Evolutionary conservation across 1,140 invertebrate species (phyloP).

Genomic region (Caenorhabditis inopinata): DNA sequence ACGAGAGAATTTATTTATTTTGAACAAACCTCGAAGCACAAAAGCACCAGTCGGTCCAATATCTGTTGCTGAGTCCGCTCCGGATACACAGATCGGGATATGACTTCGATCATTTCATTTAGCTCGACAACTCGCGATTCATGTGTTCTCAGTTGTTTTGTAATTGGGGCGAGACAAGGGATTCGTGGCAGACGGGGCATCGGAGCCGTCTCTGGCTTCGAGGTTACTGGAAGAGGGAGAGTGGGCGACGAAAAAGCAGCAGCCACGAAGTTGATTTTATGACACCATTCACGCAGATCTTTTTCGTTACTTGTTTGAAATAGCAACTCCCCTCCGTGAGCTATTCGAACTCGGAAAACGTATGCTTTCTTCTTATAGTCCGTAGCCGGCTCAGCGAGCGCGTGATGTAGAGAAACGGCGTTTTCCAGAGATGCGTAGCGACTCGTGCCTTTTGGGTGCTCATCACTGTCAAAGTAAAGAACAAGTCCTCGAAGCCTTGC

Average conservation of each 20-base stretch:
- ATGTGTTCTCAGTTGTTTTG: slow-evolving; percentile 10
- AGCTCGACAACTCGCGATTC: background rate
- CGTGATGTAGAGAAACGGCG: slow-evolving; percentile 87
- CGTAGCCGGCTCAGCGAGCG: slow-evolving; percentile 85
- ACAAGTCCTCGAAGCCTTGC: slow-evolving; percentile 91
- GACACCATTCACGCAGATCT: slow-evolving; percentile 79
- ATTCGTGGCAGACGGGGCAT: slow-evolving; percentile 5
- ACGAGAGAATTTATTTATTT: no score
- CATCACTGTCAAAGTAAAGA: slow-evolving; percentile 92
- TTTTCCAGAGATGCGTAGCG: slow-evolving; percentile 67
- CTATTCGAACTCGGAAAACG: slow-evolving; percentile 90
- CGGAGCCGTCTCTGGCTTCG: slow-evolving; percentile 14
- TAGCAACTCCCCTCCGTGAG: slow-evolving; percentile 91
- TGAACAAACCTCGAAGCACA: background rate
- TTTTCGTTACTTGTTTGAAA: slow-evolving; percentile 95
- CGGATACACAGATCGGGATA: background rate
- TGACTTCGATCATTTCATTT: background rate
- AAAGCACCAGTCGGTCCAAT: background rate
- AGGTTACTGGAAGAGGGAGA: slow-evolving; percentile 72
- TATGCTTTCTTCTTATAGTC: slow-evolving; percentile 97
- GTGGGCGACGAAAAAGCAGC: slow-evolving; percentile 89
- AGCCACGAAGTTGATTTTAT: slow-evolving; percentile 95
- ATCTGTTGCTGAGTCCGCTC: background rate
- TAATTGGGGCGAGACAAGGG: slow-evolving; percentile 20
- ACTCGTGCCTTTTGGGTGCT: slow-evolving; percentile 72